Base-by-base conservation (phyloP, 2,888 invertebrate species). In the Caenorhabditis angaria region DNA sequence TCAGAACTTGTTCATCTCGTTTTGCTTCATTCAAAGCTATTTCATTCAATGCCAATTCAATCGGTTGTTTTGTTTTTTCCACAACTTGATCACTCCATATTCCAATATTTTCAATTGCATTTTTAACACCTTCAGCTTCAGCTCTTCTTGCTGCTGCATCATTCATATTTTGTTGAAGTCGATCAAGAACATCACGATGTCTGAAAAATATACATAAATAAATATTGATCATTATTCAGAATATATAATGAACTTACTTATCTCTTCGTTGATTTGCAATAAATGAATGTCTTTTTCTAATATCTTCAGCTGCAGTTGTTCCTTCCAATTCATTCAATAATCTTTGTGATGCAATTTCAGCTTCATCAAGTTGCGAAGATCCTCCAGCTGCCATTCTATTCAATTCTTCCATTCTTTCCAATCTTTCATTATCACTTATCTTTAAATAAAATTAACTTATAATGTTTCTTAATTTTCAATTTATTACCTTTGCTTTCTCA, bases 91-190 rank as follows among this genome's bases (percentile, higher is more conserved):
- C 22, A 51, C 70, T 70, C 80, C 80, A 82, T 14, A 29, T 57
- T 18, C 65, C 62, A 35, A 80, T 32, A 28, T 74, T 70, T n/a
- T 50, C 54, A 20, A 74, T 71, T 2, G 78, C 76, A 14, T 78
- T 68, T 51, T 72, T 76, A 22, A 80, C 73, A 20, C 78, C 82
- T 69, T 82, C 82, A 12, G 74, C 76, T 22, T 62, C 73, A 3
- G 80, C 80, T 41, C 73, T 65, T 20, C 76, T 57, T 0, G 73
- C 67, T 0, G 76, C 71, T 14, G 76, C 73, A 20, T 76, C 72
- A 64, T 77, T 80, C 67, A 77, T 67, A 14, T 61, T 65, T n/a
- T 68, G 61, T 28, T 78, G 80, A 18, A 82, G 61, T n/a, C 70
- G 64, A 25, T 78, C 78, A 0, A 78, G 53, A n/a, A 79, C 61